Conservation (phyloP, 2,797 vertebrate genomes). For the Echeneis naucrates region DNA sequence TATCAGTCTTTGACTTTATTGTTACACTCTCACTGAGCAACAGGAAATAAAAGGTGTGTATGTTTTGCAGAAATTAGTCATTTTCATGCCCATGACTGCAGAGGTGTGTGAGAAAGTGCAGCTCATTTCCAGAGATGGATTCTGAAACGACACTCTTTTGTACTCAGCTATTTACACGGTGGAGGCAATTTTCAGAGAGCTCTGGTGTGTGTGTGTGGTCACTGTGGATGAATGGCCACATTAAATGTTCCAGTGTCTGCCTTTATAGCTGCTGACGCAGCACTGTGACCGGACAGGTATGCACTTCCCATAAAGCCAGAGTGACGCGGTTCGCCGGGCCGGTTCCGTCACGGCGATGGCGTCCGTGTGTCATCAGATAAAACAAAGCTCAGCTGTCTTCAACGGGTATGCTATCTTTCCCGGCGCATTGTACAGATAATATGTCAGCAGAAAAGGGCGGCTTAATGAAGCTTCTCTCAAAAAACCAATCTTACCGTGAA, state of each 20-base stretch:
- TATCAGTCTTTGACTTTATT: not conserved
- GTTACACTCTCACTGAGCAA: not conserved
- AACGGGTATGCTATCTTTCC: slow-evolving; percentile 13
- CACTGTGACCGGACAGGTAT: slow-evolving; percentile 34
- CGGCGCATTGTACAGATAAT: slow-evolving; percentile 12
- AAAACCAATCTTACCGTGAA: slow-evolving; percentile 69
- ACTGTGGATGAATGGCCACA: slow-evolving; percentile 35
- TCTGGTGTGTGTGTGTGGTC: slow-evolving; percentile 26
- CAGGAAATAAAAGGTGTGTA: slow-evolving; percentile 1
- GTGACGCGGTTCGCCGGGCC: slow-evolving; percentile 27
- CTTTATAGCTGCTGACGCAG: slow-evolving; percentile 64
- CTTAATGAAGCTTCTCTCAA: slow-evolving; percentile 23
- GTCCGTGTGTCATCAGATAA: slow-evolving; percentile 18
- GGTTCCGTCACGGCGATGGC: not conserved
- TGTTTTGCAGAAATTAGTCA: slow-evolving; percentile 12
- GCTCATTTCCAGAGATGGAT: slow-evolving; percentile 33
- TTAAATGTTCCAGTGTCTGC: slow-evolving; percentile 44
- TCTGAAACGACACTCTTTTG: slow-evolving; percentile 47
- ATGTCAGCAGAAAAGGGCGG: not conserved
- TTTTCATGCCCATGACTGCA: slow-evolving; percentile 25
- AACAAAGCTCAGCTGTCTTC: slow-evolving; percentile 9
- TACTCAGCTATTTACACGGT: slow-evolving; percentile 37
- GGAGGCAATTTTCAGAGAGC: slow-evolving; percentile 40
- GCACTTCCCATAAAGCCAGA: slow-evolving; percentile 30
- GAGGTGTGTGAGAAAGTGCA: slow-evolving; percentile 18